Conservation (phyloP, 2,113 vertebrate genomes). For the Ceyx margarethae region DNA sequence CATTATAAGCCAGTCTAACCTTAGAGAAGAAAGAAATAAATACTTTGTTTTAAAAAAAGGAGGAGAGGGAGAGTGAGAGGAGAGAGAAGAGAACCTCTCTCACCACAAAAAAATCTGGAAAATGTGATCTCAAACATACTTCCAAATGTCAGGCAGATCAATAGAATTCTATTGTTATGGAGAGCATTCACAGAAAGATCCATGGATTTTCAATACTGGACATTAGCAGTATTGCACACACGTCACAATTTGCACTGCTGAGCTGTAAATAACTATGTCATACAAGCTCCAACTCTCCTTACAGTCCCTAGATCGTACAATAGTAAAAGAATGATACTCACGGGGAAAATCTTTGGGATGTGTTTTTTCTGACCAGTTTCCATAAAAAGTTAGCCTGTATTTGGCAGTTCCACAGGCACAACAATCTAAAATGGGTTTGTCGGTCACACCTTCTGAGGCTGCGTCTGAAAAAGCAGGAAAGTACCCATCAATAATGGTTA, state of each 20-base stretch:
- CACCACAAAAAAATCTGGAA: neutral
- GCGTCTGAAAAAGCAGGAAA: constrained; percentile 75
- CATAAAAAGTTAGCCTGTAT: constrained; percentile 94
- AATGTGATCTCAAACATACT: neutral
- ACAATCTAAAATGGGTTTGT: constrained; percentile 83
- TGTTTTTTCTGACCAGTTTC: constrained; percentile 96
- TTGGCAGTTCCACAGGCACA: constrained; percentile 97
- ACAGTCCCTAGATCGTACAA: neutral
- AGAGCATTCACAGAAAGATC: neutral
- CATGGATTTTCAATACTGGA: neutral
- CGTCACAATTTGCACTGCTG: neutral
- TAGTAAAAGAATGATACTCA: constrained; percentile 71
- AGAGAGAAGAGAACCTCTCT: neutral
- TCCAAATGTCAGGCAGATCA: neutral
- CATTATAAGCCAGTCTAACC: neutral
- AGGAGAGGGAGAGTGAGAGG: no score
- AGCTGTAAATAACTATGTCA: neutral
- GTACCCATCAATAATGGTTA: neutral
- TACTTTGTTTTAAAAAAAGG: no score
- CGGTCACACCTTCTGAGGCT: constrained; percentile 76
- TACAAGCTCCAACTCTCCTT: neutral
- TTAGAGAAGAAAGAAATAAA: neutral
- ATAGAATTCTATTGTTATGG: neutral
- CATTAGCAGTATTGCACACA: neutral
- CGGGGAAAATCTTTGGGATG: constrained; percentile 96